Percentiles rank a stretch among this genome's conserved stretches.
phyloP scores from a whole-genome alignment of 2,797 vertebrate genomes.

The Dromococcyx pavoninus region DNA sequence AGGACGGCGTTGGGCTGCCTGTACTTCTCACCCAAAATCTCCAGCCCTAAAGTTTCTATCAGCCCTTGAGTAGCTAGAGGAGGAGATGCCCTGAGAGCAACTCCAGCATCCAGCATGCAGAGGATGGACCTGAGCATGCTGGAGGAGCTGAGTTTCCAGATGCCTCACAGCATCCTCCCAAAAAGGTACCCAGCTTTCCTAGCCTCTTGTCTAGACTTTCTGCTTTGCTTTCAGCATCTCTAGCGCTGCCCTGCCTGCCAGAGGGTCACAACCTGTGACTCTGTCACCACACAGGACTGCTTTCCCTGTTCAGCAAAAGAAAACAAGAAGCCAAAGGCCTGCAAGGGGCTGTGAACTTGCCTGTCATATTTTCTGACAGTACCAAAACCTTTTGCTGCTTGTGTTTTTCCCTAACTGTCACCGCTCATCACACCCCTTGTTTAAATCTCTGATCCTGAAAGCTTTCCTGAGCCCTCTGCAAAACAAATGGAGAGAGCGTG shows the following conservation, averaged over 20 bases:
- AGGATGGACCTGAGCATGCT: not conserved
- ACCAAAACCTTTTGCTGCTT: conserved; percentile 33
- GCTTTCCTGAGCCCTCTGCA: conserved; percentile 13
- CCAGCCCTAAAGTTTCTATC: not conserved
- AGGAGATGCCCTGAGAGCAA: not conserved
- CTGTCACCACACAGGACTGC: not conserved
- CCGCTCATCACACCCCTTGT: not conserved
- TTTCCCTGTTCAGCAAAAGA: not conserved
- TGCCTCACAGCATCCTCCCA: not conserved
- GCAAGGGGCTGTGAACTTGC: conserved; percentile 56
- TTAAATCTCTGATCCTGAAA: conserved; percentile 28
- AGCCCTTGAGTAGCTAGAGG: not conserved
- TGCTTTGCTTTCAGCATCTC: not conserved
- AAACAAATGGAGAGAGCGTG: not conserved
- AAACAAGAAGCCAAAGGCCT: conserved; percentile 47
- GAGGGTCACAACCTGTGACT: not conserved
- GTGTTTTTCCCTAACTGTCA: conserved; percentile 59
- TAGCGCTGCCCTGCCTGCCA: not conserved
- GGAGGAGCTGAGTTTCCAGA: not conserved
- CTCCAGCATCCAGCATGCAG: not conserved
- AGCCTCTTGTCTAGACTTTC: not conserved
- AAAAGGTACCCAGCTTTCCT: not conserved
- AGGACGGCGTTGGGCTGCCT: not conserved
- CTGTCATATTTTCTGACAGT: conserved; percentile 65
- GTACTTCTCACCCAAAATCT: not conserved